Conservation (phyloP, 2,113 vertebrate genomes). For the Istiophorus platypterus region DNA sequence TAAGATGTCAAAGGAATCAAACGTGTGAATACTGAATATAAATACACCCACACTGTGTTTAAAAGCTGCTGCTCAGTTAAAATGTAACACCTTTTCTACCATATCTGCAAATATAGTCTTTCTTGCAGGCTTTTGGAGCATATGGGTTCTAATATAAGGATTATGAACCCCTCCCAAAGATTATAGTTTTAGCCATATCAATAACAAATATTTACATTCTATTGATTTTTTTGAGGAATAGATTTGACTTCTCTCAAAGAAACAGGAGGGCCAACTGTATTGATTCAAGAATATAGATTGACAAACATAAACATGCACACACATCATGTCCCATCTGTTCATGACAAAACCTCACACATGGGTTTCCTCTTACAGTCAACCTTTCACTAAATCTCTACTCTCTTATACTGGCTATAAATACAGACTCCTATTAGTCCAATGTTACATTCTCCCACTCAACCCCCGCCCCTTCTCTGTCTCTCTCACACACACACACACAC, state of each 20-base stretch:
- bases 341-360: neutral
- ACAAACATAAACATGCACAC: neutral
- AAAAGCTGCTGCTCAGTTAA: slow-evolving; percentile 2
- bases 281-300: neutral
- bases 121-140: neutral
- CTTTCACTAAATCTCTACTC: slow-evolving; percentile 53
- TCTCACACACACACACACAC: slow-evolving; percentile 31
- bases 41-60: slow-evolving; percentile 15
- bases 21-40: slow-evolving; percentile 41
- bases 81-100: neutral
- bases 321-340: neutral
- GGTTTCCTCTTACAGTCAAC: slow-evolving; percentile 41
- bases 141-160: neutral
- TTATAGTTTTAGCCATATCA: neutral
- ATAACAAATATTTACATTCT: slow-evolving; percentile 37
- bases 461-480: slow-evolving; percentile 43
- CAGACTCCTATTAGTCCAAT: slow-evolving; percentile 66
- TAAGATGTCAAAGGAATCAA: slow-evolving; percentile 34
- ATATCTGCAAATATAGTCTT: slow-evolving; percentile 2
- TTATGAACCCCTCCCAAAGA: neutral
- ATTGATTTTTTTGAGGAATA: neutral
- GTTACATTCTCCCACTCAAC: slow-evolving; percentile 72
- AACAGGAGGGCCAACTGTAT: neutral
- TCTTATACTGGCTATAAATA: slow-evolving; percentile 72
- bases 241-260: neutral